phyloP scores from a whole-genome alignment of 2,888 invertebrate species.

The Fragum whitleyi region DNA sequence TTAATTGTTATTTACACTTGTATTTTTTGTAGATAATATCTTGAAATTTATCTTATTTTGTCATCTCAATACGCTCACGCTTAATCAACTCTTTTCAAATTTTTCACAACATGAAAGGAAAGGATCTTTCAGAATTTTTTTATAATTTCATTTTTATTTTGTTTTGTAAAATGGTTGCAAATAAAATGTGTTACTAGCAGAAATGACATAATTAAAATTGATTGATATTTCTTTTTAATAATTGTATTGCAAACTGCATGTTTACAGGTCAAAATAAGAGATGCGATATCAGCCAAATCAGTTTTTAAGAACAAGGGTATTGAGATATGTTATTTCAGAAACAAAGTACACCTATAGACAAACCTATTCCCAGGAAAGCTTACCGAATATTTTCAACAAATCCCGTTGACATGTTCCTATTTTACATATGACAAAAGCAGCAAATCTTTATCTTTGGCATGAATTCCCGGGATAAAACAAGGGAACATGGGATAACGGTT shows the following conservation, averaged over 20 bases:
- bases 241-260: no score
- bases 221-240: no score
- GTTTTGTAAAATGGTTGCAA: no score
- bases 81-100: no score
- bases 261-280: no score
- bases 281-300: no score
- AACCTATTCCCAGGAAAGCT: slow-evolving; percentile 3
- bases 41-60: neutral
- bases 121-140: no score
- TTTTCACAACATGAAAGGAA: no score
- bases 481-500: slow-evolving; percentile 11
- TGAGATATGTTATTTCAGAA: slow-evolving; percentile 3
- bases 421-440: slow-evolving; percentile 33
- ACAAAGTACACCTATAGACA: neutral
- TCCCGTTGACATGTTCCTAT: slow-evolving; percentile 24
- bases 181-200: no score
- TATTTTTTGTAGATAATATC: neutral
- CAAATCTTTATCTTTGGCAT: slow-evolving; percentile 16
- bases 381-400: slow-evolving; percentile 10
- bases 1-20: neutral
- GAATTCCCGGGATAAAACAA: slow-evolving; percentile 19
- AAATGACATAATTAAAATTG: no score
- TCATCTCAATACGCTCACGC: neutral
- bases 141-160: no score
- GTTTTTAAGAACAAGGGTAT: no score